Base-by-base conservation (phyloP, 2,113 vertebrate species). In the Butastur rufipennis region DNA sequence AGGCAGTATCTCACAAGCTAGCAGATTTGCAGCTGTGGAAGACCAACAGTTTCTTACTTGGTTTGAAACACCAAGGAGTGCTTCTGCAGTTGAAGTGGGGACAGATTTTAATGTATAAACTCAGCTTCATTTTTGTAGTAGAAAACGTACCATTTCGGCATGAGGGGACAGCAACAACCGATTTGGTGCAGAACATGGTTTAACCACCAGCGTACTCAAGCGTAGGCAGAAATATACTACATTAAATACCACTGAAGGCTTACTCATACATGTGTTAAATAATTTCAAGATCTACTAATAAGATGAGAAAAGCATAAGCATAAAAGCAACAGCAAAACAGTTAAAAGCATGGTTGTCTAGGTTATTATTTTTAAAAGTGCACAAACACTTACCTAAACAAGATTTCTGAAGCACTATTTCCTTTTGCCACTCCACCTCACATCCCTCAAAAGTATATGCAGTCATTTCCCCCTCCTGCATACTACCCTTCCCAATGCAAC, bases 11-110 rank as follows among this genome's bases (percentile, higher is more conserved):
- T 88, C 55, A 72, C 14, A 90, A 83, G 5, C 10, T 26, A 72
- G n/a, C 5, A 81, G 22, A 73, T 84, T 52, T 84, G 42, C 34
- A 77, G 19, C 38, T 71, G 56, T 4, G 20, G 34, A 73, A 94
- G 42, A 52, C 63, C 13, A 86, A 47, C 2, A 1, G 32, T 78
- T 40, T 78, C 47, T 65, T 73, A 61, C 1, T n/a, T 20, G 52
- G 36, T 34, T 58, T 87, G 40, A 61, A 4, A 2, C 1, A 4
- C 10, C 58, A 48, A 55, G 29, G 0, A 0, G 11, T 13, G 11
- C 38, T 94, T 79, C 67, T 67, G 10, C 7, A 58, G 50, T 72
- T 61, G 48, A 62, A 91, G 26, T 8, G 7, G 14, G 8, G 7
- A 50, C 8, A 56, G 34, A 92, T 43, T 81, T 63, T 56, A 71